A percentile compares a stretch with the other conserved stretches of the same genome.
Conservation (phyloP, 2,797 vertebrate genomes). For the Martes flavigula region DNA sequence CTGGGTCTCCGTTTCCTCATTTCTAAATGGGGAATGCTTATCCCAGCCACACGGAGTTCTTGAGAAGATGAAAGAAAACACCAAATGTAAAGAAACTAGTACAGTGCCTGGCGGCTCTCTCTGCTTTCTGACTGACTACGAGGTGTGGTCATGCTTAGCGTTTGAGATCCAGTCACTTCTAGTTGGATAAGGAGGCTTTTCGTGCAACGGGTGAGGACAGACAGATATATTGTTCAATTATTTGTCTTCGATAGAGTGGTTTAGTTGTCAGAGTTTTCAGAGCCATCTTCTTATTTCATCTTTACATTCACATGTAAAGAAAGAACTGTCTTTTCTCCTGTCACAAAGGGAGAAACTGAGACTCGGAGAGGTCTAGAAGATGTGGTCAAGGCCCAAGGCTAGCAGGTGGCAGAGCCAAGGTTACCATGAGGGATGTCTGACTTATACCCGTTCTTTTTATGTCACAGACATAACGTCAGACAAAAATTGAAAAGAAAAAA, state of each 20-base stretch:
- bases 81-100: not conserved
- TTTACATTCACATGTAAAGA: not conserved
- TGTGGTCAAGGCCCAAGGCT: not conserved
- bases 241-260: not conserved
- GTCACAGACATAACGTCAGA: not conserved
- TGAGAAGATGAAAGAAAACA: not conserved
- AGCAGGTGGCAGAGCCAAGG: not conserved
- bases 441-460: not conserved
- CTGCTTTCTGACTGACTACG: not conserved
- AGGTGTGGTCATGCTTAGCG: not conserved
- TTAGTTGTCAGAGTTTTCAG: not conserved
- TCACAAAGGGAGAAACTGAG: not conserved
- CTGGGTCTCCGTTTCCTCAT: not conserved
- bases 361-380: not conserved
- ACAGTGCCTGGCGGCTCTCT: not conserved
- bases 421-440: not conserved
- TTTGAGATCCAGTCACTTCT: not conserved
- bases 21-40: not conserved
- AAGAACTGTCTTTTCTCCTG: not conserved
- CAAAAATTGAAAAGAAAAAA: conserved; percentile 3
- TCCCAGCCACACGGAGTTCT: not conserved
- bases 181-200: not conserved
- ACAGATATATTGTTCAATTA: not conserved
- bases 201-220: not conserved
- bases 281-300: not conserved